phyloP scores from a whole-genome alignment of 2,888 invertebrate genomes.

The Ashinkailepas kermadecensis region DNA sequence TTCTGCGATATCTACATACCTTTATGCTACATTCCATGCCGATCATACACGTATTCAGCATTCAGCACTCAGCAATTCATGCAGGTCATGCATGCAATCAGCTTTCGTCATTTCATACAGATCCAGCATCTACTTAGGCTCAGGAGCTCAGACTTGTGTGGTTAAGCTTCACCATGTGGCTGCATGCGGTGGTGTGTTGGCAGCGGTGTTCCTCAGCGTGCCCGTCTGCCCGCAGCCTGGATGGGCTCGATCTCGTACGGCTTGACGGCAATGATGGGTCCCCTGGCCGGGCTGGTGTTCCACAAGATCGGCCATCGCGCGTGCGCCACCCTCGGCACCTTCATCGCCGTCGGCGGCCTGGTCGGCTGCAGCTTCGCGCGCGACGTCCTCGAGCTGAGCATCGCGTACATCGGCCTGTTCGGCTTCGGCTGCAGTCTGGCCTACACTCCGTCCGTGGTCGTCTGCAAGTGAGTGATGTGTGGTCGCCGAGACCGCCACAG shows the following conservation, averaged over 20 bases:
- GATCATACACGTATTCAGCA: too few species aligned
- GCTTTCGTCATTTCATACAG: too few species aligned
- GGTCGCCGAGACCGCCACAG: too few species aligned
- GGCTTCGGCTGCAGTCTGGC: not conserved
- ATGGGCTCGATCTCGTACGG: conserved; percentile 5
- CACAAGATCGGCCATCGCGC: not conserved
- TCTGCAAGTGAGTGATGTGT: not conserved
- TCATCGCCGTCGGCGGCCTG: not conserved
- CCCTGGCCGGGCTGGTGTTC: not conserved
- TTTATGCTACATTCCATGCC: too few species aligned
- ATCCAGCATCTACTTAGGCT: too few species aligned
- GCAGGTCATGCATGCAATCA: too few species aligned
- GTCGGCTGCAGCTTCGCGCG: not conserved
- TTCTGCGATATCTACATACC: too few species aligned
- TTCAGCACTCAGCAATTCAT: too few species aligned
- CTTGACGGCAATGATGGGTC: not conserved
- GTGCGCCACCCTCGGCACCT: conserved; percentile 5
- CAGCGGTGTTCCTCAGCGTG: too few species aligned
- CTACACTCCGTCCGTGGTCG: conserved; percentile 11
- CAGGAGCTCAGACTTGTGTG: too few species aligned
- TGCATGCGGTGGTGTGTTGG: too few species aligned
- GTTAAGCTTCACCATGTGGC: too few species aligned
- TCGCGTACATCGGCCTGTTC: not conserved
- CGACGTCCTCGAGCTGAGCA: not conserved
- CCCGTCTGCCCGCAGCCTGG: not conserved